Percentiles rank a stretch among this genome's conserved stretches.
These are phyloP conservation scores for Capitulum mitella DNA, from an alignment of 2,888 invertebrate species.

Conservation along the genomic window DNA sequence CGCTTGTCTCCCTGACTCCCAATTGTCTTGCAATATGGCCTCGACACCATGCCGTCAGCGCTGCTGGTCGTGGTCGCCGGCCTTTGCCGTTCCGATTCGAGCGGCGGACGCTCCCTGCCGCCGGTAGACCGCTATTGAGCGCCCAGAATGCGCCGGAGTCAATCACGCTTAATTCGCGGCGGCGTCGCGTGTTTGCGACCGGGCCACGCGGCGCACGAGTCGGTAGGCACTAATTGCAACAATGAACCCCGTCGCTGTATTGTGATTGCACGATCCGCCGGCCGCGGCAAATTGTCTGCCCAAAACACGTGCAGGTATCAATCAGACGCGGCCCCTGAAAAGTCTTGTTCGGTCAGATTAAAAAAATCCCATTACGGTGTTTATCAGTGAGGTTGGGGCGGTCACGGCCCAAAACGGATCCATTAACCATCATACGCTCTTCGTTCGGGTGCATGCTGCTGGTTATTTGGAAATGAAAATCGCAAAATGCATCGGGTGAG, in stretches of 20 bases:
- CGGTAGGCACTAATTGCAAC: slow-evolving; percentile 9
- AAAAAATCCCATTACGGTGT: slow-evolving; percentile 3
- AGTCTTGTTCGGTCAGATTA: background rate
- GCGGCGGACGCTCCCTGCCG: too few species aligned
- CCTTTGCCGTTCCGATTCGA: too few species aligned
- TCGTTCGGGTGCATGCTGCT: background rate
- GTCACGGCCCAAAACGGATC: background rate
- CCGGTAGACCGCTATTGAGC: too few species aligned
- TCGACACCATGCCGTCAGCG: too few species aligned
- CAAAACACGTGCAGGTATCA: background rate
- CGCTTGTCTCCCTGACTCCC: too few species aligned
- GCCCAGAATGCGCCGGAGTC: too few species aligned
- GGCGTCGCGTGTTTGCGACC: background rate
- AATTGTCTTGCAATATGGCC: too few species aligned
- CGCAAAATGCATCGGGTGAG: too few species aligned
- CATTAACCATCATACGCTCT: background rate
- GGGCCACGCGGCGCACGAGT: background rate
- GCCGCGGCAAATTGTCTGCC: background rate
- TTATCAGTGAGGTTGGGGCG: background rate
- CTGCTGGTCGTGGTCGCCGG: too few species aligned
- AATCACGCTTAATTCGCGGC: background rate
- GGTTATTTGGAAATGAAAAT: too few species aligned
- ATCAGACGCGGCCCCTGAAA: background rate
- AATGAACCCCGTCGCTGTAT: background rate
- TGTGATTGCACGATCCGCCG: background rate